Percentiles rank a stretch among this genome's conserved stretches.
phyloP scores from a whole-genome alignment of 2,888 invertebrate species.

The Eristalinus aeneus region DNA sequence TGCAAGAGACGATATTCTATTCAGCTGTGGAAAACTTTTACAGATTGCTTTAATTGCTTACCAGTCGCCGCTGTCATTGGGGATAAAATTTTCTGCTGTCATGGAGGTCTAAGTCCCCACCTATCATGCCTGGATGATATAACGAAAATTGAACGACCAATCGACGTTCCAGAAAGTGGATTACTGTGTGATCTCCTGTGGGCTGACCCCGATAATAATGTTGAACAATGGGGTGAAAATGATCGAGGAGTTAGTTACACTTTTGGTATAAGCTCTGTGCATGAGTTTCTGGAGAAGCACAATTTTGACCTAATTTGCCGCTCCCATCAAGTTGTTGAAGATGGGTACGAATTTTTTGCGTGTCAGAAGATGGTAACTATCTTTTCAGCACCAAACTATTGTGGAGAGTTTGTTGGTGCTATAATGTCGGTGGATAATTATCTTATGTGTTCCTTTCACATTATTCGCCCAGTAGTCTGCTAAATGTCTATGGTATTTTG shows the following conservation, averaged over 20 bases:
- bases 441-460: conserved; percentile 99
- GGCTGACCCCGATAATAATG: conserved; percentile 99
- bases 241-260: conserved; percentile 99
- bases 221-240: conserved; percentile 99
- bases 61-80: conserved; percentile 97
- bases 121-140: conserved; percentile 99
- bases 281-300: conserved; percentile 99
- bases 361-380: conserved; percentile 97
- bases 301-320: conserved; percentile 99
- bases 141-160: conserved; percentile 98
- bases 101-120: conserved; percentile 93
- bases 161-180: conserved; percentile 99
- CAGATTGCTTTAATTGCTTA: conserved; percentile 99
- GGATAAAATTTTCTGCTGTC: conserved; percentile 90
- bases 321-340: conserved; percentile 99
- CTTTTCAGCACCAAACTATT: conserved; percentile 97
- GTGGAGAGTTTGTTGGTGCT: conserved; percentile 94
- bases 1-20: conserved; percentile 98
- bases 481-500: too few species aligned
- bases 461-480: conserved; percentile 93
- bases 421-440: conserved; percentile 99
- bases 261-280: conserved; percentile 84
- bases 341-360: conserved; percentile 99
- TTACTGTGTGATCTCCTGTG: conserved; percentile 97
- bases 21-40: conserved; percentile 99